Base-by-base conservation (phyloP, 2,797 vertebrate species). In the Coranthus polyacanthus region DNA sequence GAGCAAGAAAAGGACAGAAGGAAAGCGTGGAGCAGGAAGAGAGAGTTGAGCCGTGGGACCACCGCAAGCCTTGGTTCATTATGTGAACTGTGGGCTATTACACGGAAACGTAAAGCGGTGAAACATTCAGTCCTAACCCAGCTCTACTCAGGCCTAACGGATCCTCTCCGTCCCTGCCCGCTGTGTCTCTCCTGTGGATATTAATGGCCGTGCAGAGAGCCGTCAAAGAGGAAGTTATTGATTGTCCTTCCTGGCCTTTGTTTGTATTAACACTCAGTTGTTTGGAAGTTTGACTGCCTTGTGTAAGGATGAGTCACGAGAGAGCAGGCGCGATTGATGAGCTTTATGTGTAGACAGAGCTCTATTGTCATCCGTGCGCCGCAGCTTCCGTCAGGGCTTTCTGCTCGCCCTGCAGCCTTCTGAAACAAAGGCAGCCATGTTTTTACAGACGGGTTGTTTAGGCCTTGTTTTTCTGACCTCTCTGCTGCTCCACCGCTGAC, bases 301-400 rank as follows among this genome's bases (percentile, higher is more conserved):
- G 86, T 86, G 81, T 59, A 56, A 78, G 86, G 83, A 84, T 83
- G 86, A 91, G 88, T 91, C 87, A 91, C 63, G 53, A 85, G 87
- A 87, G 85, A 85, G 79, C 79, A 51, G 74, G 82, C 75, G 21
- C 80, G 37, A 91, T 86, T 86, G 91, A 90, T 86, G 84, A 88
- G 88, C 83, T 87, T 81, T 84, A 77, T 52, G 79, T 54, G 80
- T 41, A 82, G 89, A 91, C 89, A 91, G 85, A 84, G 80, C 71
- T 51, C 87, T 54, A 89, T 92, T 91, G 91, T 93, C 80, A 79
- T 63, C 53, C 13, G 62, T 5, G 59, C 76, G 65, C 61, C 73
- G 11, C 67, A 56, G 89, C 85, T 88, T 92, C 86, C 68, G 83
- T 85, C 87, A 72, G 79, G 81, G 86, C 86, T 89, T 89, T 89